Conservation (phyloP, 1,140 invertebrate species). For the Eufriesea mexicana region DNA sequence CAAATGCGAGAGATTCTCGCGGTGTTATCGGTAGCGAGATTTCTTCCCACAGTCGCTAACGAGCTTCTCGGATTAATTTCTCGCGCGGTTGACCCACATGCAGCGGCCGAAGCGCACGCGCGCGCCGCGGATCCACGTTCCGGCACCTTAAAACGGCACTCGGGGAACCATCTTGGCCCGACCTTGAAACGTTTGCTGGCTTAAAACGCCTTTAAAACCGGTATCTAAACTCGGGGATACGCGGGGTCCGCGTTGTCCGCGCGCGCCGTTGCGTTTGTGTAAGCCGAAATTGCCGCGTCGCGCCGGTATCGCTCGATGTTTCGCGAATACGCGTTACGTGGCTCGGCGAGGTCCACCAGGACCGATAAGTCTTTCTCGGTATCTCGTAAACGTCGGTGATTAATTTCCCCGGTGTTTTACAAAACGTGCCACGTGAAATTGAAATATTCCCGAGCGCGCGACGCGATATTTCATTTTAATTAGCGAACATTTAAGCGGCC, state of each 20-base stretch:
- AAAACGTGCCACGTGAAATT: not conserved
- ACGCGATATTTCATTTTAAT: not conserved
- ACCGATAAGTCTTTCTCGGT: not conserved
- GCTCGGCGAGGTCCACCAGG: not conserved
- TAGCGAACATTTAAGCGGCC: not conserved
- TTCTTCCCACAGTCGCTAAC: constrained; percentile 46
- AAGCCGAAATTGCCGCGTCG: not conserved
- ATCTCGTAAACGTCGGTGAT: no score
- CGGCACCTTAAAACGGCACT: constrained; percentile 22
- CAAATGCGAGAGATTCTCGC: not conserved
- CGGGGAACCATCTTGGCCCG: constrained; percentile 8
- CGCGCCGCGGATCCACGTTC: constrained; percentile 19
- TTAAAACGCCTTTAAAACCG: constrained; percentile 66
- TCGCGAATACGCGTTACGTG: not conserved
- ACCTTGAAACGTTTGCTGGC: constrained; percentile 64
- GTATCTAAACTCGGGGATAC: constrained; percentile 54
- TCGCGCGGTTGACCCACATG: constrained; percentile 49
- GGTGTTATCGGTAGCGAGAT: constrained; percentile 12
- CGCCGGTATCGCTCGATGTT: not conserved
- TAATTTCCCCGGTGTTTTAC: not conserved
- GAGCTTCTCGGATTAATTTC: constrained; percentile 59
- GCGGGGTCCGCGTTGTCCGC: not conserved
- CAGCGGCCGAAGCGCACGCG: not conserved
- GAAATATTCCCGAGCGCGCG: not conserved
- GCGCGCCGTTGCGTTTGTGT: constrained; percentile 37